Conservation (phyloP, 53 echinoderm and acorn worm genomes). For the Crossaster papposus region DNA sequence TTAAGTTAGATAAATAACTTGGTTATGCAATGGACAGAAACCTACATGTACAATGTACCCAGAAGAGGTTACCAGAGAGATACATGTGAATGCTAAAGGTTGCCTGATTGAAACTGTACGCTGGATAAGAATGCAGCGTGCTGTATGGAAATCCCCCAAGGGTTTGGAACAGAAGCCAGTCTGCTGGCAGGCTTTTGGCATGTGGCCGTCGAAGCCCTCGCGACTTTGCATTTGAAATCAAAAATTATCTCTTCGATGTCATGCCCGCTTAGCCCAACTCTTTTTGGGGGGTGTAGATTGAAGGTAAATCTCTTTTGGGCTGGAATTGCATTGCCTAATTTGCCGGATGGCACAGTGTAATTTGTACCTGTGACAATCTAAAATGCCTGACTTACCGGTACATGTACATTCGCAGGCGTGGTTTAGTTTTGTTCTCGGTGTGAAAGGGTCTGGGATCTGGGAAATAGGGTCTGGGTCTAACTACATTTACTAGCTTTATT, state of each 20-base stretch:
- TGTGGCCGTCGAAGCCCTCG: slow-evolving; percentile 12
- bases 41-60: background rate
- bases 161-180: slow-evolving; percentile 26
- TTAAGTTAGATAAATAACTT: background rate
- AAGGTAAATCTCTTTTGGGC: background rate
- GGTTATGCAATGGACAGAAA: slow-evolving; percentile 3
- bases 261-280: background rate
- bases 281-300: background rate
- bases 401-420: too few species aligned
- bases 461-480: too few species aligned
- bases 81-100: slow-evolving; percentile 3
- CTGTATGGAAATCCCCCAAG: background rate
- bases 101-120: background rate
- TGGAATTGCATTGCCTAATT: background rate
- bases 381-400: too few species aligned
- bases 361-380: background rate
- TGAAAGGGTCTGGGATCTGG: too few species aligned
- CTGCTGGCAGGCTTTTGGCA: background rate
- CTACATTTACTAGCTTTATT: too few species aligned
- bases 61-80: background rate
- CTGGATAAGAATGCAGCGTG: slow-evolving; percentile 12
- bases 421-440: too few species aligned
- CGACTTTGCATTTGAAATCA: background rate
- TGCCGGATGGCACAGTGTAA: background rate
- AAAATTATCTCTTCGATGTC: background rate